Evolutionary conservation across 53 echinoderm and acorn worm species (phyloP), one percentile per base, ranked within the genome.

Genomic region (Patiria pectinifera): DNA sequence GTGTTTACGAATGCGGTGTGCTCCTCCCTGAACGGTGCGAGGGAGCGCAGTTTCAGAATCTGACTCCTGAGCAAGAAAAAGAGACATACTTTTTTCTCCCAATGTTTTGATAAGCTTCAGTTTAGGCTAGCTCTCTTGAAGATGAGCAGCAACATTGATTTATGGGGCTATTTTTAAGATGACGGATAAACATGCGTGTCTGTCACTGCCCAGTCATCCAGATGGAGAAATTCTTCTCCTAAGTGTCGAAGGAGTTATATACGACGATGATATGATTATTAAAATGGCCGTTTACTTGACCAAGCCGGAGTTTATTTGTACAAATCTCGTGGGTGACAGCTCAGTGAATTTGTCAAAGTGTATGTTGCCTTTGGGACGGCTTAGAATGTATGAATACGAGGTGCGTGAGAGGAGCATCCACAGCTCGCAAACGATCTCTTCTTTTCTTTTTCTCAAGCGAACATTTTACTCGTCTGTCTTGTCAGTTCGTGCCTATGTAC

Each of bases 201-300:
- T 82, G 49, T 53, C 15, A 45, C 59, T 11, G 23, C 45, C 21
- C 24, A 59, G 5, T 25, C 4, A 82, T 59, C 45, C n/a, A 82
- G 3, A 5, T 9, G 59, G 59, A 3, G 82, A 59, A 58, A 58
- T 66, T 66, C 19, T 66, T 66, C 19, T 14, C 3, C 3, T 66
- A 16, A 16, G 14, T 66, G 66, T 66, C 46, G 59, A 18, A 10
- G 10, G 58, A 82, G 59, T 59, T 0, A 59, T 22, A 59, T 76
- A 22, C 66, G 66, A 14, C 80, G 23, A n/a, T 82, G 82, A 24
- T 59, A 15, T 19, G 11, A 82, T 59, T 82, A 59, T 84, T 44
- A 84, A 66, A 84, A 62, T 84, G n/a, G 44, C 15, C 69, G 78
- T 88, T 88, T 87, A 76, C 88, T 78, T 78, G 58, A 60, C 88